Conservation (phyloP, 2,888 invertebrate species). For the Lepas anatifera region DNA sequence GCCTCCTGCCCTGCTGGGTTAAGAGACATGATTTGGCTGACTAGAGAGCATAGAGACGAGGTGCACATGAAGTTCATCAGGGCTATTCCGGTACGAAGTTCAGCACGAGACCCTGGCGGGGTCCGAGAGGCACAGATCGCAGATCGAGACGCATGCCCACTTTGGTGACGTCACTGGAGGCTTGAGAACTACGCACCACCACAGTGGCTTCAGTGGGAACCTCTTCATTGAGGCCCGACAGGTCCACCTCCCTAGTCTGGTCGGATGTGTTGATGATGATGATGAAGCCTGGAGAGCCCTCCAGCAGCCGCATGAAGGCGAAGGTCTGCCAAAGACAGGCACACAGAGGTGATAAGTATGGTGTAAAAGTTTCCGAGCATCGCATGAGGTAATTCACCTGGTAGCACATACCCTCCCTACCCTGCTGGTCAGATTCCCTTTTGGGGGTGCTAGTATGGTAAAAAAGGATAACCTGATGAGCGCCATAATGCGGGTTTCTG, state of each 20-base stretch:
- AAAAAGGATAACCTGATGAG: too few species aligned
- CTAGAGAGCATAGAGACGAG: too few species aligned
- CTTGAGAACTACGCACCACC: slow-evolving; percentile 19
- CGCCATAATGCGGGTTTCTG: too few species aligned
- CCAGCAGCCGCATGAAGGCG: slow-evolving; percentile 37
- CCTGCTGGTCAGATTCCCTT: too few species aligned
- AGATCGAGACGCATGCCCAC: slow-evolving; percentile 15
- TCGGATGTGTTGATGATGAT: slow-evolving; percentile 54
- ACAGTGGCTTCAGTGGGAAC: slow-evolving; percentile 18
- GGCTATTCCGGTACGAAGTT: slow-evolving; percentile 12
- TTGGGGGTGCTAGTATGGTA: too few species aligned
- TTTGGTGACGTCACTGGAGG: slow-evolving; percentile 5
- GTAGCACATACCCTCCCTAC: too few species aligned
- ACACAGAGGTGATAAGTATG: too few species aligned
- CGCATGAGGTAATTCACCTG: too few species aligned
- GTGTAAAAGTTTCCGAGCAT: too few species aligned
- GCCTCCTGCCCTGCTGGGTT: too few species aligned
- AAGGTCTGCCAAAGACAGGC: background rate
- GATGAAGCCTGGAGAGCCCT: slow-evolving; percentile 60
- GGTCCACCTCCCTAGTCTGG: slow-evolving; percentile 36
- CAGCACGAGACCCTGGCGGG: slow-evolving; percentile 15
- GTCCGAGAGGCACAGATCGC: slow-evolving; percentile 9
- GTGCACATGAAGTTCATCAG: too few species aligned
- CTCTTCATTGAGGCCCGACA: slow-evolving; percentile 15
- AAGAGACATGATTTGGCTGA: too few species aligned